These are phyloP conservation scores for Apamea sordens DNA, from an alignment of 2,888 invertebrate genomes.

Conservation along the genomic window DNA sequence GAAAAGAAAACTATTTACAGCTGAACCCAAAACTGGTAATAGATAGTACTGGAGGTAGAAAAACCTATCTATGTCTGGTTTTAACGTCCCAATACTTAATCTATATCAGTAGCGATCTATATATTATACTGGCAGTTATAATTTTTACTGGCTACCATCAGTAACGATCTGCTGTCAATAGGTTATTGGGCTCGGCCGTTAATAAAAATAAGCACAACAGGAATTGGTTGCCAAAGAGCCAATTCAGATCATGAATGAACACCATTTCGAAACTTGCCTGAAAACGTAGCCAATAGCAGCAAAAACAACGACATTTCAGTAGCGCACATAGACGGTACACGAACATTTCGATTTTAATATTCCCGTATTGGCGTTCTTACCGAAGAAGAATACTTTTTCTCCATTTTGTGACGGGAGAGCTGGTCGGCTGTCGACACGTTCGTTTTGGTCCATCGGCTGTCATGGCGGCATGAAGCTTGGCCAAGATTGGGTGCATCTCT, in stretches of 20 bases:
- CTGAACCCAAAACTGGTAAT: no score
- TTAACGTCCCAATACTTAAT: no score
- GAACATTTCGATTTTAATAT: constrained; percentile 46
- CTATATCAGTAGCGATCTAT: no score
- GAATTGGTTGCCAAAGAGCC: not conserved
- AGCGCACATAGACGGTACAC: not conserved
- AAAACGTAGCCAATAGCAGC: constrained; percentile 14
- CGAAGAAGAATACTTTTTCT: constrained; percentile 59
- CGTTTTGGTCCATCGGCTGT: constrained; percentile 65
- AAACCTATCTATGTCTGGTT: no score
- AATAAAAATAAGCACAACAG: not conserved
- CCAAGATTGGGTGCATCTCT: constrained; percentile 57
- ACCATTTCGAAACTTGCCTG: not conserved
- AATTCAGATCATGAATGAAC: not conserved
- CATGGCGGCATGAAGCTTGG: constrained; percentile 48
- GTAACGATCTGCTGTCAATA: no score
- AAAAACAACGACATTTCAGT: constrained; percentile 20
- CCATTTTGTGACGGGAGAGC: constrained; percentile 54
- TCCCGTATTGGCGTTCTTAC: constrained; percentile 46
- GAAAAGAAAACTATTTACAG: no score
- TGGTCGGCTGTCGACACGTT: constrained; percentile 58
- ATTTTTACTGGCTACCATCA: no score
- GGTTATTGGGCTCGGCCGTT: no score
- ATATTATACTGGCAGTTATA: no score
- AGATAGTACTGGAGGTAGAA: no score